Conservation (phyloP, 2,888 invertebrate genomes). For the Melanophora roralis region DNA sequence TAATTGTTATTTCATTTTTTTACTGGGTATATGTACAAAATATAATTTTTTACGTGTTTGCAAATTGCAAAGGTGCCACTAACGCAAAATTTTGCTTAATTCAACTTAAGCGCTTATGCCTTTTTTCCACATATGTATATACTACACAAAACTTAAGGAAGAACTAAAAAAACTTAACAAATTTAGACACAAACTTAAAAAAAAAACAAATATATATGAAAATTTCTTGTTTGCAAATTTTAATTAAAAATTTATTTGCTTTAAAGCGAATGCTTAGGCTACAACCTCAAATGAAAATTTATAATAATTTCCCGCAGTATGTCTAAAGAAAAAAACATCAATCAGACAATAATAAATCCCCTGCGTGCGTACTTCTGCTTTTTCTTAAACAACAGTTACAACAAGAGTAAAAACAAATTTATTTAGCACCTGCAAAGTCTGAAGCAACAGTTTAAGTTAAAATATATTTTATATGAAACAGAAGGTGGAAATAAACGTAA, state of each 20-base stretch:
- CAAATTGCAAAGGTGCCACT: no score
- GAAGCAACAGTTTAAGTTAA: not conserved
- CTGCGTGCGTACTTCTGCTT: not conserved
- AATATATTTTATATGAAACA: slow-evolving; percentile 18
- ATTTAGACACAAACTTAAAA: not conserved
- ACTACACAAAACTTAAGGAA: not conserved
- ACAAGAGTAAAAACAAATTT: not conserved
- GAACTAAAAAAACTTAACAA: not conserved
- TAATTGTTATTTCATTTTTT: no score
- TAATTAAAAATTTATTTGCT: not conserved
- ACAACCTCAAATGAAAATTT: not conserved
- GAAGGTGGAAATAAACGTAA: slow-evolving; percentile 39
- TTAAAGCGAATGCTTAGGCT: not conserved
- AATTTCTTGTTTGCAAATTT: not conserved
- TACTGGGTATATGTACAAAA: no score
- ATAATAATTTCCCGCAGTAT: not conserved
- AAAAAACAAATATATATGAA: no score
- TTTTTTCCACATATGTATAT: not conserved
- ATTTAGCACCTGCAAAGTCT: not conserved
- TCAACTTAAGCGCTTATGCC: no score
- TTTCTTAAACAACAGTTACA: not conserved
- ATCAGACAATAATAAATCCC: no score
- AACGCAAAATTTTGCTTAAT: no score
- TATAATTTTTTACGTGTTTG: no score
- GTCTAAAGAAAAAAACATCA: no score